Percentiles rank a stretch among this genome's conserved stretches.
phyloP scores from a whole-genome alignment of 2,113 vertebrate species.

The Hirundichthys speculiger region DNA sequence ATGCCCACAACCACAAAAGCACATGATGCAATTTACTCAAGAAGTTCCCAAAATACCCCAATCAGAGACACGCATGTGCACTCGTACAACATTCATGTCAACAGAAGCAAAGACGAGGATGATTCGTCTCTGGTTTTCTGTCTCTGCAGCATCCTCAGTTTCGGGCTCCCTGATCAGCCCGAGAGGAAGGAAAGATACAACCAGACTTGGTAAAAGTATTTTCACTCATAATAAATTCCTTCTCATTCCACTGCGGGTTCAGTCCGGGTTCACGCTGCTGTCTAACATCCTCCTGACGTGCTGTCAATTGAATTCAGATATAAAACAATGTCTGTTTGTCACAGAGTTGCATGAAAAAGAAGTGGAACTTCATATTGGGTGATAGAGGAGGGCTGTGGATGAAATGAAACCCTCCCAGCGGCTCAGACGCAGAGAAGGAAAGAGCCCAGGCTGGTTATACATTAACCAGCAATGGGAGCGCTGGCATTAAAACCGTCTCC shows the following conservation, averaged over 20 bases:
- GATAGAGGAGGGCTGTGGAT: neutral
- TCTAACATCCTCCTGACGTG: slow-evolving; percentile 20
- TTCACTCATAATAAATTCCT: neutral
- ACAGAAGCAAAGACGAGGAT: slow-evolving; percentile 14
- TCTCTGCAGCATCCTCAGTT: neutral
- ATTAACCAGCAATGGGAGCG: neutral
- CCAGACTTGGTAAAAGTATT: slow-evolving; percentile 1
- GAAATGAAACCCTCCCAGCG: too few species aligned
- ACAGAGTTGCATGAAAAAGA: neutral
- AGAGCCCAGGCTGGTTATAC: slow-evolving; percentile 1
- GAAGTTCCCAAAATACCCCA: neutral
- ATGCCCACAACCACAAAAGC: neutral
- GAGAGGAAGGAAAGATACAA: slow-evolving; percentile 7
- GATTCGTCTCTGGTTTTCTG: neutral
- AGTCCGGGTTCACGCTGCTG: slow-evolving; percentile 33
- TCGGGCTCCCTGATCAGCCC: neutral
- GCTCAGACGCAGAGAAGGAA: too few species aligned
- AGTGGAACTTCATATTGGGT: neutral
- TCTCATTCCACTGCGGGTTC: slow-evolving; percentile 33
- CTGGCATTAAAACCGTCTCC: too few species aligned
- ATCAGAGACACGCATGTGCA: neutral
- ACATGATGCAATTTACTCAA: slow-evolving; percentile 1
- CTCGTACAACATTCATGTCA: neutral
- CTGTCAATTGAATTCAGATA: slow-evolving; percentile 26
- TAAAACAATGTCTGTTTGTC: slow-evolving; percentile 21